Base-by-base conservation (phyloP, 1,140 invertebrate species). In the Drosophila simulans region DNA sequence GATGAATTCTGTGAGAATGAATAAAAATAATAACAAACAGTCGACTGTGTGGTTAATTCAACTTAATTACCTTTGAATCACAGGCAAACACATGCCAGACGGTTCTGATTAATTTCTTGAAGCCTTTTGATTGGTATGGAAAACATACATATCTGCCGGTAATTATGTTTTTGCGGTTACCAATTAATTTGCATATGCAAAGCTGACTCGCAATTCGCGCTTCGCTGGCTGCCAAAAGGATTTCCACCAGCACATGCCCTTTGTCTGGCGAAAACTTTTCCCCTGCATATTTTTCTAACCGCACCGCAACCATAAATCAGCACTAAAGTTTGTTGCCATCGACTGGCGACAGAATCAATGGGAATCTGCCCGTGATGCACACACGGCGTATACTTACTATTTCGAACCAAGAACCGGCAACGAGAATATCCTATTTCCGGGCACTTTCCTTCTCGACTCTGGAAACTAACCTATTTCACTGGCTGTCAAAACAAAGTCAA, bases 401-500 rank as follows among this genome's bases (percentile, higher is more conserved):
- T 55, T 63, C 37, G 17, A 22, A 27, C 17, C 15, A 12, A 45
- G 22, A 49, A 15, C 25, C 52, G 42, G 43, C 42, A 56, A 15
- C 27, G 39, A 37, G 65, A 40, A 27, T 70, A 39, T 72, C 22
- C 65, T n/a, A 45, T 72, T 71, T 52, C 40, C 13, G 2, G 27
- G 5, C 54, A 55, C 66, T 35, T 20, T n/a, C 15, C 20, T 35
- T 31, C 13, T 10, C 25, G 25, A 53, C 37, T 40, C 35, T 11
- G 42, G 35, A 65, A 71, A 39, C 53, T 46, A 88, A 79, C 65
- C 63, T 63, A 82, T 88, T 82, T 70, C 83, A 79, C 83, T 69
- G 69, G 65, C 66, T 89, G 76, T 80, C 84, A 83, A 89, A 89
- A 73, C 71, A 88, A 77, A 80, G 76, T 70, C 83, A 88, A 89